phyloP scores from a whole-genome alignment of 2,888 invertebrate species.

The Campoplex nolae region DNA sequence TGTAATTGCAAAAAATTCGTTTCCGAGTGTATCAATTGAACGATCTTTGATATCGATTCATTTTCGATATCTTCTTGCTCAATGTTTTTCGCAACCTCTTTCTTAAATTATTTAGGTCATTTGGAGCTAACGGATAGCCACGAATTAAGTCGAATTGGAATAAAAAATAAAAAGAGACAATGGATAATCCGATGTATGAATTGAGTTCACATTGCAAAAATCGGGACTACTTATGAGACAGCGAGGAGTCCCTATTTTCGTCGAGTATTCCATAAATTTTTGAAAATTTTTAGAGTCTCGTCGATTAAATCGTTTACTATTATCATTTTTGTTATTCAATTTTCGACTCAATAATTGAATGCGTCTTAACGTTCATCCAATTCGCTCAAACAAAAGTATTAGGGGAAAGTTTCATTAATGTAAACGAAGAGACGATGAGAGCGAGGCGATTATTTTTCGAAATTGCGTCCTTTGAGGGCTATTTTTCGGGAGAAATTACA shows the following conservation, averaged over 20 bases:
- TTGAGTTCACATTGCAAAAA: conserved; percentile 16
- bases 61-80: neutral
- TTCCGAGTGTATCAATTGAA: neutral
- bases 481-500: neutral
- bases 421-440: neutral
- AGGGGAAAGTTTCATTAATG: neutral
- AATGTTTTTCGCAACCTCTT: conserved; percentile 5
- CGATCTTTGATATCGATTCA: neutral
- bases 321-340: too few relatives aligned
- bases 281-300: neutral
- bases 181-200: conserved; percentile 46
- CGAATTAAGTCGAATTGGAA: conserved; percentile 24
- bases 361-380: conserved; percentile 11
- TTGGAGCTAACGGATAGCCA: conserved; percentile 2
- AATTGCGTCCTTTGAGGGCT: conserved; percentile 1
- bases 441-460: conserved; percentile 22
- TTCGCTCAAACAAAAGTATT: conserved; percentile 51
- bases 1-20: neutral
- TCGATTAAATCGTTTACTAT: conserved; percentile 11
- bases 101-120: neutral
- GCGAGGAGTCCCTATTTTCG: conserved; percentile 1
- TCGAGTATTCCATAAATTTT: neutral
- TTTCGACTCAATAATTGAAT: neutral
- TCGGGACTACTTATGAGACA: neutral
- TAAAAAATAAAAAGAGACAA: conserved; percentile 24